phyloP scores from a whole-genome alignment of 2,797 vertebrate species.

The Gymnoscopelus microlampas region DNA sequence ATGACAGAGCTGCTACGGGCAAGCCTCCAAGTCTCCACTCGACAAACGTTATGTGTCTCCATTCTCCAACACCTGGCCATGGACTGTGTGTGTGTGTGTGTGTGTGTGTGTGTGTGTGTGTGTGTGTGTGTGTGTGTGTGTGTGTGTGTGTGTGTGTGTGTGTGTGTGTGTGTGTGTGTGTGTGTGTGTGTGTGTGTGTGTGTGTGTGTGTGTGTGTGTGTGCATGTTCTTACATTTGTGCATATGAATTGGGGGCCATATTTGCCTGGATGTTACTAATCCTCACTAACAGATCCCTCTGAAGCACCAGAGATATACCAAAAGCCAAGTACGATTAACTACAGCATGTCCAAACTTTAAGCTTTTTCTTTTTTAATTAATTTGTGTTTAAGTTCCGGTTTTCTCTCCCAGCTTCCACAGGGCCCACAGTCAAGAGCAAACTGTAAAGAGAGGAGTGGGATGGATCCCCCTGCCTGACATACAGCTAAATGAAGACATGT shows the following conservation, averaged over 20 bases:
- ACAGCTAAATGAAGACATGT: no score
- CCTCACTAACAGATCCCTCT: conserved; percentile 59
- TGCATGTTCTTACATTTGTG: not conserved
- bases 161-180: not conserved
- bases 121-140: not conserved
- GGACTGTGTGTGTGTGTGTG: conserved; percentile 21
- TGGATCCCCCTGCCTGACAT: no score
- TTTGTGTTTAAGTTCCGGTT: not conserved
- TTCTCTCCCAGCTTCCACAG: conserved; percentile 49
- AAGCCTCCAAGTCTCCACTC: conserved; percentile 58
- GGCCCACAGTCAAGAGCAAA: conserved; percentile 69
- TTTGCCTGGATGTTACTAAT: conserved; percentile 58
- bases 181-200: conserved; percentile 3
- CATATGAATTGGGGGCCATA: conserved; percentile 11
- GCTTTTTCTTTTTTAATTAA: no score
- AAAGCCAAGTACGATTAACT: conserved; percentile 52
- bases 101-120: conserved; percentile 10
- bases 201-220: not conserved
- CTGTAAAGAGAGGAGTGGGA: conserved; percentile 55
- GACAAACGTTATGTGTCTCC: conserved; percentile 64
- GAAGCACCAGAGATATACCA: conserved; percentile 37
- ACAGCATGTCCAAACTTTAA: no score
- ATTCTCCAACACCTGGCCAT: conserved; percentile 67
- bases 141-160: not conserved
- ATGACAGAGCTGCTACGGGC: conserved; percentile 67